Conservation (phyloP, 2,888 invertebrate species). For the Drosophila basisetae region DNA sequence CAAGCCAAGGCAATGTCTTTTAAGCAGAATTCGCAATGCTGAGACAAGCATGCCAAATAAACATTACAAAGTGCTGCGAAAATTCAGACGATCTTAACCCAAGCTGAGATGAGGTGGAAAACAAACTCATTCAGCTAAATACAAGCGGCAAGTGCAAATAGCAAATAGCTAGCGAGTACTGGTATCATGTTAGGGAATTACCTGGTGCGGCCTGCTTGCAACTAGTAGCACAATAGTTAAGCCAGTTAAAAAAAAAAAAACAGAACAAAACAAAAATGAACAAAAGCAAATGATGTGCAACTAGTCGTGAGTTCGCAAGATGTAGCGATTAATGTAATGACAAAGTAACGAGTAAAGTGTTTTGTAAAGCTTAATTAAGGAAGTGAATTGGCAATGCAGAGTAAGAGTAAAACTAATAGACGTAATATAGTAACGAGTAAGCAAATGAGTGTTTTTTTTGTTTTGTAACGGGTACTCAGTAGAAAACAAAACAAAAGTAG, state of each 20-base stretch:
- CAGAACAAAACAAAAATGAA: neutral
- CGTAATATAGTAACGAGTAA: neutral
- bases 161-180: slow-evolving; percentile 15
- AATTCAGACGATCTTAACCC: slow-evolving; percentile 35
- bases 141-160: slow-evolving; percentile 32
- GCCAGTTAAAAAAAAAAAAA: neutral
- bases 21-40: slow-evolving; percentile 58
- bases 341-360: slow-evolving; percentile 6
- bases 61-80: slow-evolving; percentile 58
- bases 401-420: neutral
- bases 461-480: no score
- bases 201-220: neutral
- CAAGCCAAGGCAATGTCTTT: slow-evolving; percentile 14
- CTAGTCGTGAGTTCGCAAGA: slow-evolving; percentile 7
- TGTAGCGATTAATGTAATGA: neutral
- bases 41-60: slow-evolving; percentile 51
- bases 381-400: neutral
- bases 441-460: neutral
- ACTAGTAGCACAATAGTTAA: slow-evolving; percentile 22
- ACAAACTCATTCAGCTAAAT: slow-evolving; percentile 44
- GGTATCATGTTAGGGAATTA: neutral
- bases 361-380: neutral
- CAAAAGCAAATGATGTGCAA: neutral
- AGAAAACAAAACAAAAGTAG: neutral
- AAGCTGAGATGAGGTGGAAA: slow-evolving; percentile 13